Evolutionary conservation across 2,797 vertebrate species (phyloP).

Genomic region (Hyperoplus immaculatus): DNA sequence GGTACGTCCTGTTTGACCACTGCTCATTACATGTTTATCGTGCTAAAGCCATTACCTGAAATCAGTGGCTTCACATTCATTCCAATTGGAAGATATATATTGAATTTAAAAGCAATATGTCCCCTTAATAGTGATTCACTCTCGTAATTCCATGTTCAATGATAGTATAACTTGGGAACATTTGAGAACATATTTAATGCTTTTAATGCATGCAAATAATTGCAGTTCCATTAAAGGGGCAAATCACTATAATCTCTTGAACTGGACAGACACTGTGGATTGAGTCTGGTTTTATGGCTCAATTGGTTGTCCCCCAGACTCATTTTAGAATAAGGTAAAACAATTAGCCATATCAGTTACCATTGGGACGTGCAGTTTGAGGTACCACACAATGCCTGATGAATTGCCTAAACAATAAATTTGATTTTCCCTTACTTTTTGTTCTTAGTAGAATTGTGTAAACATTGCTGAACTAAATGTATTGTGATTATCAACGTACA

Average conservation of each 20-base stretch:
- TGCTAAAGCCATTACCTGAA: background rate
- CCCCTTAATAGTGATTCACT: background rate
- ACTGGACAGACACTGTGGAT: background rate
- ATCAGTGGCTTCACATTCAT: background rate
- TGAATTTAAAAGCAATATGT: background rate
- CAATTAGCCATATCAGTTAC: background rate
- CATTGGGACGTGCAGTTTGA: background rate
- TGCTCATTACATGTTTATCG: background rate
- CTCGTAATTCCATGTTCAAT: background rate
- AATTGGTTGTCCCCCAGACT: background rate
- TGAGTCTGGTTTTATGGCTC: background rate
- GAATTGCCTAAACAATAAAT: background rate
- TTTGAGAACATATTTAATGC: background rate
- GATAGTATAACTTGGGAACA: background rate
- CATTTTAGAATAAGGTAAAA: background rate
- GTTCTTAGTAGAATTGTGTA: too few relatives aligned
- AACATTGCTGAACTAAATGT: too few relatives aligned
- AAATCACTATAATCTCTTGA: background rate
- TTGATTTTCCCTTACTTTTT: too few relatives aligned
- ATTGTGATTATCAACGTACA: too few relatives aligned
- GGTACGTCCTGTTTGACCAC: slow-evolving; percentile 28
- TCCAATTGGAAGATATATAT: background rate
- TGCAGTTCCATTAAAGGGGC: background rate
- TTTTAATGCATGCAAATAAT: background rate
- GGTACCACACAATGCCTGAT: background rate